Percentiles rank a stretch among this genome's conserved stretches.
Evolutionary conservation across 1,140 invertebrate genomes (phyloP).

Genomic region (Drosophila persimilis): DNA sequence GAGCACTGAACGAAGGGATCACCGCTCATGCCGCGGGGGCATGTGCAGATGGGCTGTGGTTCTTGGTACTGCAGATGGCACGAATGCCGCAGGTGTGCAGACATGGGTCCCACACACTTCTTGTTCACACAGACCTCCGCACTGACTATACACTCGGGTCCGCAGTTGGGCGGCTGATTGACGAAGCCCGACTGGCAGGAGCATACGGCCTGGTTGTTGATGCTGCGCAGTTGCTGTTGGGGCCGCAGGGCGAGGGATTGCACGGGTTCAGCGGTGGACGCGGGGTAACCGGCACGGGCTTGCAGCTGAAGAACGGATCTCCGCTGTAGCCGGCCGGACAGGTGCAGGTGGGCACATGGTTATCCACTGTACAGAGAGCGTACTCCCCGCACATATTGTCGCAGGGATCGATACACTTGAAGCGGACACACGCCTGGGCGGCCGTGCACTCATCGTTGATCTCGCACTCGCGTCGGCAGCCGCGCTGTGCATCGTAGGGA

Average conservation of each 20-base stretch:
- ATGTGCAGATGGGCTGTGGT: slow-evolving; percentile 87
- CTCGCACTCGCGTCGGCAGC: slow-evolving; percentile 91
- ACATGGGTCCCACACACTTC: slow-evolving; percentile 89
- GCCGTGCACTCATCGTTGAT: slow-evolving; percentile 88
- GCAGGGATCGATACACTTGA: slow-evolving; percentile 91
- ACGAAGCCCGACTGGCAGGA: slow-evolving; percentile 88
- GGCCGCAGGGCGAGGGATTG: slow-evolving; percentile 87
- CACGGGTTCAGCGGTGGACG: slow-evolving; percentile 84
- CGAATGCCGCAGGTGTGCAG: slow-evolving; percentile 87
- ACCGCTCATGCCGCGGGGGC: slow-evolving; percentile 86
- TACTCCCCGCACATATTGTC: slow-evolving; percentile 88
- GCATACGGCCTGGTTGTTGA: slow-evolving; percentile 87
- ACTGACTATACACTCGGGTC: slow-evolving; percentile 87
- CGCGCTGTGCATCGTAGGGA: slow-evolving; percentile 85
- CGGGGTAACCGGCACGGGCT: slow-evolving; percentile 84
- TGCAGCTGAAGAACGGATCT: slow-evolving; percentile 91
- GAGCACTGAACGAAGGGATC: slow-evolving; percentile 86
- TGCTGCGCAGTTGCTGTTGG: slow-evolving; percentile 89
- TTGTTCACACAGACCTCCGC: slow-evolving; percentile 89
- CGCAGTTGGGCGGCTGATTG: slow-evolving; percentile 90
- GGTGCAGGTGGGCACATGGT: slow-evolving; percentile 90
- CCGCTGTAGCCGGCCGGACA: slow-evolving; percentile 90
- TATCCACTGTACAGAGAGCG: slow-evolving; percentile 89
- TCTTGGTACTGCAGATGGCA: slow-evolving; percentile 86
- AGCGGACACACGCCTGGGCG: slow-evolving; percentile 88